Conservation (phyloP, 2,113 vertebrate species). For the Odontesthes bonariensis region DNA sequence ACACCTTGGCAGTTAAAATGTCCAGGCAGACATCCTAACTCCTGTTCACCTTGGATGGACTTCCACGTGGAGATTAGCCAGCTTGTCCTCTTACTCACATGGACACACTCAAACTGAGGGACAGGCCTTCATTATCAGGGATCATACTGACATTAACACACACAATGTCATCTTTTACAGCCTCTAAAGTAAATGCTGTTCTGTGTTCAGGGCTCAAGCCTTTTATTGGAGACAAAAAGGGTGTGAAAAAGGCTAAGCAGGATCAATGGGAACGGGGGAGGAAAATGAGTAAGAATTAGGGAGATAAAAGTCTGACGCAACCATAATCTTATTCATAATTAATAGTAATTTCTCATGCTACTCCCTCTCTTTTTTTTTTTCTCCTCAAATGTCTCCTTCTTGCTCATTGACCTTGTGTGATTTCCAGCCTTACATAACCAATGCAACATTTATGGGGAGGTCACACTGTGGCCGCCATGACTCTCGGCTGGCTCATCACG, state of each 20-base stretch:
- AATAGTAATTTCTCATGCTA: constrained; percentile 44
- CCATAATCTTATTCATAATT: constrained; percentile 58
- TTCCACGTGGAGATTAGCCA: constrained; percentile 39
- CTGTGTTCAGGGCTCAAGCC: constrained; percentile 6
- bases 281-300: not conserved
- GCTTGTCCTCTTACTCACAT: constrained; percentile 13
- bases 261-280: not conserved
- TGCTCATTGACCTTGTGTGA: constrained; percentile 18
- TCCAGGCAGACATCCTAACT: not conserved
- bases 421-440: constrained; percentile 60
- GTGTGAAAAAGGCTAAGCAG: constrained; percentile 33
- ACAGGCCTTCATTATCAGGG: not conserved
- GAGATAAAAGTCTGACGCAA: constrained; percentile 43
- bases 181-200: constrained; percentile 38
- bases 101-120: not conserved
- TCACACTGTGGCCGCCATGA: constrained; percentile 26
- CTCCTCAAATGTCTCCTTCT: constrained; percentile 24
- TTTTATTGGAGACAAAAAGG: constrained; percentile 9
- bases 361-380: constrained; percentile 12
- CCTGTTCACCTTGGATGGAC: constrained; percentile 36
- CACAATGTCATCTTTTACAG: constrained; percentile 37
- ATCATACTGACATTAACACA: constrained; percentile 31
- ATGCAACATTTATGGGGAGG: constrained; percentile 43
- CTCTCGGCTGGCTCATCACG: constrained; percentile 40
- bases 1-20: too few species aligned